A percentile compares a stretch with the other conserved stretches of the same genome.
Evolutionary conservation across 1,140 invertebrate species (phyloP).

Genomic region (Nephila pilipes): DNA sequence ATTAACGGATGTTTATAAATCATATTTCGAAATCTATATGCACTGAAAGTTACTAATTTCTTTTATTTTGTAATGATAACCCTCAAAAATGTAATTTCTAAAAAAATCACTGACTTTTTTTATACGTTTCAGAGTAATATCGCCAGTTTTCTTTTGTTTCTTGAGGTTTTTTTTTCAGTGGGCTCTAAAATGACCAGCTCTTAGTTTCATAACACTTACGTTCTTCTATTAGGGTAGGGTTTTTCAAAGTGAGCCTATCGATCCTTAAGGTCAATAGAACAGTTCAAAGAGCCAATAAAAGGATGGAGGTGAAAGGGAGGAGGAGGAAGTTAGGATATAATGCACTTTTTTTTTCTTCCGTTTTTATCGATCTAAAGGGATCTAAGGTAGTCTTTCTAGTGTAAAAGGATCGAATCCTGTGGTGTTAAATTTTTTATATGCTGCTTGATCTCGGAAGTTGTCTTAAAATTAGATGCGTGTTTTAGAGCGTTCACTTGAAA

Average conservation of each 20-base stretch:
- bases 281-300: constrained; percentile 37
- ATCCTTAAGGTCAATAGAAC: constrained; percentile 33
- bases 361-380: constrained; percentile 25
- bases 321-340: not conserved
- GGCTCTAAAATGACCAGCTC: constrained; percentile 1
- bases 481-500: too few relatives aligned
- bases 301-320: not conserved
- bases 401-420: not conserved
- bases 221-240: constrained; percentile 28
- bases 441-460: not conserved
- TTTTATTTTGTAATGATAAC: not conserved
- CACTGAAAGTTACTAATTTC: too few relatives aligned
- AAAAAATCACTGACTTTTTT: too few relatives aligned
- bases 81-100: too few relatives aligned
- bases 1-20: too few relatives aligned
- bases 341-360: constrained; percentile 5
- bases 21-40: too few relatives aligned
- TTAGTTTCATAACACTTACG: constrained; percentile 30
- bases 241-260: constrained; percentile 19
- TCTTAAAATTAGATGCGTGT: too few relatives aligned
- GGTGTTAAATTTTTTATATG: constrained; percentile 6
- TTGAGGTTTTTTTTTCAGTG: not conserved
- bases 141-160: not conserved
- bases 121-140: too few relatives aligned
- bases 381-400: not conserved